Base-by-base conservation (phyloP, 2,113 vertebrate species). In the Egretta garzetta region DNA sequence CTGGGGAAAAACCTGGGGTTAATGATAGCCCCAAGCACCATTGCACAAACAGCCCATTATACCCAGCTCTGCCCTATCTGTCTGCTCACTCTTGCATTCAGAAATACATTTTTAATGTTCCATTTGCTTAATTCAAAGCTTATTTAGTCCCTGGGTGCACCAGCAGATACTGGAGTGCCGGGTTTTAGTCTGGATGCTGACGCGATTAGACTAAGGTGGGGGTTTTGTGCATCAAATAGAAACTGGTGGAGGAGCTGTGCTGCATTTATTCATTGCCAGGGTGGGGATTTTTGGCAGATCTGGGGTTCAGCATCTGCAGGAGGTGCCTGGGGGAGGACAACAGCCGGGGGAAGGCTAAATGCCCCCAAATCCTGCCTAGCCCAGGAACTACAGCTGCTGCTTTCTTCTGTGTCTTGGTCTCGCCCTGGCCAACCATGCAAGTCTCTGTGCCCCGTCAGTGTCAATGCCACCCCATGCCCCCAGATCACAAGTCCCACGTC, bases 61-160 rank as follows among this genome's bases (percentile, higher is more conserved):
- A 33, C 15, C 10, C 14, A 8, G 63, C 75, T 52, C 53, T 53
- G 58, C 0, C 13, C 80, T 73, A 11, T 22, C 35, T 60, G 1
- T 15, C 64, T 53, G 49, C 72, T 82, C 37, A 10, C 59, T 66
- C 50, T 58, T 71, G 88, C 50, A 32, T 59, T 92, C 79, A 90
- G 45, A 73, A 93, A 96, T 88, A n/a, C 85, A 88, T 90, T 94
- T 91, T 90, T 94, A 93, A 96, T 95, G 62, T 77, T 73, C 47
- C 14, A 16, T 92, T 95, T 77, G 71, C 67, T 90, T 86, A 80
- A 92, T 80, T 92, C 81, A 76, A 47, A 85, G 58, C 60, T 52
- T 45, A 28, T 28, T 76, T 85, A 20, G 24, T 90, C 84, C 81
- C 59, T 24, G 74, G 60, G 66, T 56, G 77, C 41, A 26, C 22